phyloP scores from a whole-genome alignment of 1,140 invertebrate genomes.

The Tetramorium simillimum region DNA sequence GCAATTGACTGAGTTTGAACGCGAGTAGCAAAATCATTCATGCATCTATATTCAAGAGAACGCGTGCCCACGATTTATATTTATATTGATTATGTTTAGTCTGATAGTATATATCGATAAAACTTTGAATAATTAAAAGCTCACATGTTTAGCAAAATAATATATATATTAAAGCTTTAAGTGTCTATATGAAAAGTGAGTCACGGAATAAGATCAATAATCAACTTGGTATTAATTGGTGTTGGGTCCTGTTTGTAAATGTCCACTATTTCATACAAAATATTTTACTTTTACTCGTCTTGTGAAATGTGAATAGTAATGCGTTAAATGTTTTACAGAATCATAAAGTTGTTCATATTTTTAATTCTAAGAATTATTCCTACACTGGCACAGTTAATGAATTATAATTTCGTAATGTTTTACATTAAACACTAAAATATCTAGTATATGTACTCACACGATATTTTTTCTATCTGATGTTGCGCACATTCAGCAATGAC shows the following conservation, averaged over 20 bases:
- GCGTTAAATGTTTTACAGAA: constrained; percentile 1
- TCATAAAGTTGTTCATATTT: constrained; percentile 22
- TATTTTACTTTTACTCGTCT: background rate
- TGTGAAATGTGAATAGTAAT: constrained; percentile 1
- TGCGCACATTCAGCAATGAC: constrained; percentile 39
- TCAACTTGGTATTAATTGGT: constrained; percentile 78
- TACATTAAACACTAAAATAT: constrained; percentile 40
- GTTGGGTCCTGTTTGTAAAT: constrained; percentile 77
- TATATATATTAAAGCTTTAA: constrained; percentile 61
- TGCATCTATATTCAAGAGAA: background rate
- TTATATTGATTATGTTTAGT: background rate
- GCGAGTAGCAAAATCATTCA: background rate
- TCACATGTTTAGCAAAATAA: constrained; percentile 39
- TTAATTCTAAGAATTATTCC: constrained; percentile 7
- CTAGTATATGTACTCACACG: constrained; percentile 24
- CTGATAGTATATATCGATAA: background rate
- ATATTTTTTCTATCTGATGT: background rate
- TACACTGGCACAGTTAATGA: constrained; percentile 48
- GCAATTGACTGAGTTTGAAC: background rate
- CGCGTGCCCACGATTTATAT: background rate
- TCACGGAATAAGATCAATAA: constrained; percentile 59
- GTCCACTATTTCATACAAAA: constrained; percentile 72
- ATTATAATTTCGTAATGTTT: constrained; percentile 46
- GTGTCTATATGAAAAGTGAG: constrained; percentile 54
- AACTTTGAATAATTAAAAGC: background rate